Base-by-base conservation (phyloP, 2,797 vertebrate species). In the Siniperca scherzeri region DNA sequence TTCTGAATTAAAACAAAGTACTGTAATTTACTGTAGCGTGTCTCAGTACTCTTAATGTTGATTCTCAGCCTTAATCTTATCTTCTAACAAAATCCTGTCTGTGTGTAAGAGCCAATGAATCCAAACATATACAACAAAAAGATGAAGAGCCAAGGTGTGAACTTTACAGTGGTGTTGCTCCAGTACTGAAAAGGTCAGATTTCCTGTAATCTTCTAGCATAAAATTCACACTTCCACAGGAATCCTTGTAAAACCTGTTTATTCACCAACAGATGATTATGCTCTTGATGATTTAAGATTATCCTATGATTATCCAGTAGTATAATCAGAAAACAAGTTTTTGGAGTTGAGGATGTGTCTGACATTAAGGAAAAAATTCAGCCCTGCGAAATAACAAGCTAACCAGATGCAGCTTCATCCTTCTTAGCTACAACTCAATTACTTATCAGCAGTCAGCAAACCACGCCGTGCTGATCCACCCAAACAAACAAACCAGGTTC, bases 341-440 rank as follows among this genome's bases (percentile, higher is more conserved):
- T 7, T 36, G 42, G 66, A 62, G 66, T 78, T 78, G 14, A 67
- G 38, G 68, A 16, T 57, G 27, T 69, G 40, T 33, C 52, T 56
- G 21, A 87, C 80, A 79, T 66, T 64, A 30, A 69, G 68, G 22
- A 69, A 80, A 84, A 81, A 36, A 65, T 78, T 70, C 25, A 70
- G 25, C 36, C 27, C 64, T 48, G 68, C 1, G 4, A 80, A 69
- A 85, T 72, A 83, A 80, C 50, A 70, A 67, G 52, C 60, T 66
- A 80, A 80, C 52, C 19, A 72, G 75, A 81, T 53, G 53, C 75
- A 62, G 78, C 57, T 61, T 78, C 59, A 65, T 71, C 68, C 56
- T 77, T 40, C 55, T 69, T 38, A 7, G 55, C 65, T 48, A 36
- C 22, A 72, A 71, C 79, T 74, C 62, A 71, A 86, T 88, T 82